phyloP scores from a whole-genome alignment of 2,888 invertebrate genomes.

The Archips crataeganus region DNA sequence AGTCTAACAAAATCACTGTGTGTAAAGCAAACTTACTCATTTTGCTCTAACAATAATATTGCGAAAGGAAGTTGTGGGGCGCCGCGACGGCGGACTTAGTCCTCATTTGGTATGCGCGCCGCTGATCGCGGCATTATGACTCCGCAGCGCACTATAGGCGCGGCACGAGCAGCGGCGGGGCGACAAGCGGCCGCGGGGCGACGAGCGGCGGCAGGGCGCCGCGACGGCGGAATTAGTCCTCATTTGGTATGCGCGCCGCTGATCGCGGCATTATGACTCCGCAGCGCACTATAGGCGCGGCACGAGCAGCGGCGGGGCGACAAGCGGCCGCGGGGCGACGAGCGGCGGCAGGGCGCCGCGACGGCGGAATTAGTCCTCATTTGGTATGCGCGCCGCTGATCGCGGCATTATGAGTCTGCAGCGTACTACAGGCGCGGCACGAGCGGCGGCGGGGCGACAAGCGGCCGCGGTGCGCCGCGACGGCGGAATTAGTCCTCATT shows the following conservation, averaged over 20 bases:
- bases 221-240: slow-evolving; percentile 12
- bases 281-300: not conserved
- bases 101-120: slow-evolving; percentile 17
- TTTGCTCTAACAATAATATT: slow-evolving; percentile 11
- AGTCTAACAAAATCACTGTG: not conserved
- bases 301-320: not conserved
- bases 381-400: slow-evolving; percentile 13
- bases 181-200: slow-evolving; percentile 1
- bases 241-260: slow-evolving; percentile 8
- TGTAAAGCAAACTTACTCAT: not conserved
- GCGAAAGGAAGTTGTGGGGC: slow-evolving; percentile 4
- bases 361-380: slow-evolving; percentile 18
- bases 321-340: not conserved
- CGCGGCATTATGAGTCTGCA: slow-evolving; percentile 10
- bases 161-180: not conserved
- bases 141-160: not conserved
- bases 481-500: slow-evolving; percentile 12
- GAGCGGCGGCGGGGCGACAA: slow-evolving; percentile 3
- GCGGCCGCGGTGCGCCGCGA: not conserved
- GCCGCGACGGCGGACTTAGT: slow-evolving; percentile 12
- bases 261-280: slow-evolving; percentile 8
- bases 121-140: slow-evolving; percentile 14
- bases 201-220: not conserved
- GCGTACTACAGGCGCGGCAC: not conserved
- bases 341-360: not conserved